phyloP scores from a whole-genome alignment of 2,888 invertebrate genomes.

The Cosmorhoe ocellata region DNA sequence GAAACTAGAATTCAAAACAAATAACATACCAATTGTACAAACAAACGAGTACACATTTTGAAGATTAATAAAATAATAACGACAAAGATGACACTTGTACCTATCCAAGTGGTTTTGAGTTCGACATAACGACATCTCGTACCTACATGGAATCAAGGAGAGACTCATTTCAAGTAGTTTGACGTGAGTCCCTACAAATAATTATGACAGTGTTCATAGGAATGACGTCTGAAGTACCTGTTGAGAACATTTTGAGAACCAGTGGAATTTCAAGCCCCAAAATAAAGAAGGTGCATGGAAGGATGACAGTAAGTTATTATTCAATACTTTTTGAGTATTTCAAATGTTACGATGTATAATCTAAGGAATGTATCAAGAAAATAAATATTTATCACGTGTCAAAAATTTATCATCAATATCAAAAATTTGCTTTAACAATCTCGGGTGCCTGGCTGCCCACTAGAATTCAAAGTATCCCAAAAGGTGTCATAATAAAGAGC shows the following conservation, averaged over 20 bases:
- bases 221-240: slow-evolving; percentile 55
- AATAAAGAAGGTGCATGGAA: slow-evolving; percentile 13
- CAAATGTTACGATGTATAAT: too few species aligned
- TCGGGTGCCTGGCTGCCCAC: slow-evolving; percentile 5
- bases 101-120: slow-evolving; percentile 20
- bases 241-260: slow-evolving; percentile 33
- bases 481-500: slow-evolving; percentile 20
- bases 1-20: too few species aligned
- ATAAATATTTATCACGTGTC: too few species aligned
- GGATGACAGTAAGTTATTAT: slow-evolving; percentile 3
- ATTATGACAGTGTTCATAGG: slow-evolving; percentile 71
- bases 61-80: slow-evolving; percentile 27
- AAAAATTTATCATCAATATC: too few species aligned
- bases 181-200: slow-evolving; percentile 58
- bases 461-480: slow-evolving; percentile 10
- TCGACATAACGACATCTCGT: slow-evolving; percentile 32
- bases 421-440: background rate
- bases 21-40: background rate
- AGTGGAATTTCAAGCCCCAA: slow-evolving; percentile 28
- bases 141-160: slow-evolving; percentile 22
- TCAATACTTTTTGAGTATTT: background rate
- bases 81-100: slow-evolving; percentile 27
- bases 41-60: slow-evolving; percentile 6
- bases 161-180: slow-evolving; percentile 32
- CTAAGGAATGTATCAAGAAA: too few species aligned